phyloP scores from a whole-genome alignment of 2,888 invertebrate species.

The Dinocampus coccinellae region DNA sequence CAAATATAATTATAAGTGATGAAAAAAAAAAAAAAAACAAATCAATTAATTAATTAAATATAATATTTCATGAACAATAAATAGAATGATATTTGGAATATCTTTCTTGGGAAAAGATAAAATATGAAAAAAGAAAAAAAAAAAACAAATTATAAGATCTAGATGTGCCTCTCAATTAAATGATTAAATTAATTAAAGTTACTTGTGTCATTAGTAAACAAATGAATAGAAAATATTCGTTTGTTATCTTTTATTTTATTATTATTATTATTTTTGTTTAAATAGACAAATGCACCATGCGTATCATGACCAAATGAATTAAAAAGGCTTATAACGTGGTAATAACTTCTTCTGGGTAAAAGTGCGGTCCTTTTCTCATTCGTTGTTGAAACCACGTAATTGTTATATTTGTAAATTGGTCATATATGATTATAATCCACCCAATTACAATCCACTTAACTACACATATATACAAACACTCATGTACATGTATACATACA shows the following conservation, averaged over 20 bases:
- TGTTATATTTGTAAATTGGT: neutral
- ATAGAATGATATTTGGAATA: slow-evolving; percentile 18
- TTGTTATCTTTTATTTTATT: neutral
- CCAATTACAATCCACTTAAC: no score
- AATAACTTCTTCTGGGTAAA: slow-evolving; percentile 64
- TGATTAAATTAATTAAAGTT: neutral
- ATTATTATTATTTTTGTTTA: no score
- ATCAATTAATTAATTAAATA: slow-evolving; percentile 21
- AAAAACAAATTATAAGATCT: neutral
- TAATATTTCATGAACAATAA: slow-evolving; percentile 9
- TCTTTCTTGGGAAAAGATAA: neutral
- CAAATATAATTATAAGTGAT: slow-evolving; percentile 34
- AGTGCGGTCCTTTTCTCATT: slow-evolving; percentile 68
- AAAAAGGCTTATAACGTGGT: slow-evolving; percentile 43
- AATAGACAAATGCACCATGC: slow-evolving; percentile 7
- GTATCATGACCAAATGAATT: neutral
- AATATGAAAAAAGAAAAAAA: neutral
- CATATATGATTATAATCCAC: slow-evolving; percentile 1
- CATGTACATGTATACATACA: neutral
- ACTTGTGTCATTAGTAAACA: neutral
- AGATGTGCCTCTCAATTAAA: slow-evolving; percentile 6
- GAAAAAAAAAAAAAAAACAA: neutral
- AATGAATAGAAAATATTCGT: neutral
- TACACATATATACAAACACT: slow-evolving; percentile 6
- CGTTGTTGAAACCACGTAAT: slow-evolving; percentile 60